Conservation (phyloP, 2,797 vertebrate species). For the Crax fasciolata region DNA sequence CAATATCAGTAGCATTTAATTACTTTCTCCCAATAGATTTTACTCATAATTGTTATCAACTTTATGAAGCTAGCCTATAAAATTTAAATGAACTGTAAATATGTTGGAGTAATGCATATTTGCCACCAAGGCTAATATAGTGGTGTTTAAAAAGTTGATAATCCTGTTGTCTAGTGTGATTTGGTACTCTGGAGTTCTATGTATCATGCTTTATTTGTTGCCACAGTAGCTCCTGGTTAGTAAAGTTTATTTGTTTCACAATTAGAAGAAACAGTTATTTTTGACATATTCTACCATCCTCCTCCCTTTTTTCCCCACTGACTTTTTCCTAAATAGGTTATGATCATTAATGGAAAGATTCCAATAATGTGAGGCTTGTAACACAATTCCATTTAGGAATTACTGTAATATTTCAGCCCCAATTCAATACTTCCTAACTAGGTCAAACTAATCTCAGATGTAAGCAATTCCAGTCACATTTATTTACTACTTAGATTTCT, state of each 20-base stretch:
- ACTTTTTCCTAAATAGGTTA: background rate
- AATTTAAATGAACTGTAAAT: conserved; percentile 41
- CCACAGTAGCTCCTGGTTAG: background rate
- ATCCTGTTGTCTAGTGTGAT: background rate
- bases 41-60: conserved; percentile 15
- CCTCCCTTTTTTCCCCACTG: background rate
- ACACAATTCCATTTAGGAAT: background rate
- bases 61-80: background rate
- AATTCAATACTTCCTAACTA: background rate
- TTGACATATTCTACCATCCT: background rate
- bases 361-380: background rate
- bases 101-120: background rate
- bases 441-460: background rate
- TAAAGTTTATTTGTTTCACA: background rate
- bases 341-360: background rate
- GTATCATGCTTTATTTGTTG: background rate
- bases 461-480: background rate
- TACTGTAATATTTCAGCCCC: background rate
- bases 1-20: conserved; percentile 44
- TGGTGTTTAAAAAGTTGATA: background rate
- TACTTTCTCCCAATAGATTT: conserved; percentile 61
- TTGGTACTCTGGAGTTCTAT: background rate
- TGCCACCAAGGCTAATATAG: background rate
- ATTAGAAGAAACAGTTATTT: background rate
- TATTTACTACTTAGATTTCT: background rate